Base-by-base conservation (phyloP, 2,888 invertebrate species). In the Aspidiotus rigidus region DNA sequence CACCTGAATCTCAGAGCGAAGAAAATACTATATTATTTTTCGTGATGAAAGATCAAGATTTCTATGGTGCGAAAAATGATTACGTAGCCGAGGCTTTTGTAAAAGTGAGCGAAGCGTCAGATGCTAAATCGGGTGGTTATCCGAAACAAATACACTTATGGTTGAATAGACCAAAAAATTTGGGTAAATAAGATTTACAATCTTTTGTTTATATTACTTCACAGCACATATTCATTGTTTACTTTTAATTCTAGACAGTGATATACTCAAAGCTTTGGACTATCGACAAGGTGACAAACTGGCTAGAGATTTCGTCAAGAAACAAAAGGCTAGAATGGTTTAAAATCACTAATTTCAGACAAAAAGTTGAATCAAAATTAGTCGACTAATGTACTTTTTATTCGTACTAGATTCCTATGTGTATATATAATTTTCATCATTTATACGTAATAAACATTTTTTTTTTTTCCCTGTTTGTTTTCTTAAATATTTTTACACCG, bases 51-150 rank as follows among this genome's bases (percentile, higher is more conserved):
- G 98, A 98, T 80, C 93, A 94, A 78, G 97, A 98, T 79, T 86
- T 95, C 79, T 85, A 96, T 78, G 89, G 92, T 66, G 85, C 93
- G 77, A 86, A 86, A 75, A 94, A 93, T 78, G 92, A 93, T 76
- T 96, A 96, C 80, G 88, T 97, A 73, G 96, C 95, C 9, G 98
- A 98, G 80, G 91, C 93, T 55, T 96, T 91, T 79, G 77, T 96
- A 44, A 84, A 88, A 74, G 88, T 97, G 79, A 83, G 82, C 72
- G 88, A 90, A 75, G 83, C 93, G 0, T 81, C 83, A 69, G 74
- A 80, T 10, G 77, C 79, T 62, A 82, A 84, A 64, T 80, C 89
- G 71, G 84, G 87, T 83, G 73, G 57, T 28, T 53, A 60, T 62
- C 63, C 71, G 44, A 69, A 71, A 70, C 93, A 92, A 79, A 83